A percentile compares a stretch with the other conserved stretches of the same genome.
phyloP scores from a whole-genome alignment of 2,113 vertebrate genomes.

The Eudyptes chrysolophus region DNA sequence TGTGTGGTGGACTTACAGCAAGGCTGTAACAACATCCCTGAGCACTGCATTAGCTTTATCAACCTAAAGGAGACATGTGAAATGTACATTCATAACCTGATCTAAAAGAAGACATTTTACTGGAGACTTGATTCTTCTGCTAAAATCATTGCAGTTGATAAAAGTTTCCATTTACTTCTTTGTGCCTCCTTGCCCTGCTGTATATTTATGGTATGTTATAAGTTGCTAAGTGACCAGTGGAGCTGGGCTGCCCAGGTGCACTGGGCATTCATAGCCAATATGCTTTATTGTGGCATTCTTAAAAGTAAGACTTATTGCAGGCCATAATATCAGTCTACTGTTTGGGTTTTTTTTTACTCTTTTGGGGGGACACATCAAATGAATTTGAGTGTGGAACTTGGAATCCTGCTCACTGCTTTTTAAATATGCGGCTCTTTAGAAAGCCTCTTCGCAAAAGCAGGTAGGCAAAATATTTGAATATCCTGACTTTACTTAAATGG shows the following conservation, averaged over 20 bases:
- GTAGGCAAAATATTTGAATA: not conserved
- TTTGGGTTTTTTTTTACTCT: not conserved
- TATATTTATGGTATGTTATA: not conserved
- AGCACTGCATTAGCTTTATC: not conserved
- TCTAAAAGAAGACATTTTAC: not conserved
- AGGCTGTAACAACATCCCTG: not conserved
- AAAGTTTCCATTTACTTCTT: conserved; percentile 28
- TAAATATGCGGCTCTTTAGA: not conserved
- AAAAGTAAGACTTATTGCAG: not conserved
- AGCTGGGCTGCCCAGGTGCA: not conserved
- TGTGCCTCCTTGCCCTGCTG: not conserved
- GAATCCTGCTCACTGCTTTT: not conserved
- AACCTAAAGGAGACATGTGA: not conserved
- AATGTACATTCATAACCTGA: not conserved
- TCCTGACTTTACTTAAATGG: not conserved
- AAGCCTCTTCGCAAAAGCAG: not conserved
- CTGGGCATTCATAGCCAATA: not conserved
- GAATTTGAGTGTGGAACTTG: not conserved
- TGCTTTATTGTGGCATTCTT: not conserved
- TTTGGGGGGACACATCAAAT: not conserved
- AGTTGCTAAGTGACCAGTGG: conserved; percentile 10
- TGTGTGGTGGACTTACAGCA: not conserved
- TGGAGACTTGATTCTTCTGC: not conserved
- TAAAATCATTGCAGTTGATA: not conserved
- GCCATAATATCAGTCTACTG: not conserved